Evolutionary conservation across 2,113 vertebrate genomes (phyloP), one percentile per base, ranked within the genome.

Genomic region (Pithys albifrons): DNA sequence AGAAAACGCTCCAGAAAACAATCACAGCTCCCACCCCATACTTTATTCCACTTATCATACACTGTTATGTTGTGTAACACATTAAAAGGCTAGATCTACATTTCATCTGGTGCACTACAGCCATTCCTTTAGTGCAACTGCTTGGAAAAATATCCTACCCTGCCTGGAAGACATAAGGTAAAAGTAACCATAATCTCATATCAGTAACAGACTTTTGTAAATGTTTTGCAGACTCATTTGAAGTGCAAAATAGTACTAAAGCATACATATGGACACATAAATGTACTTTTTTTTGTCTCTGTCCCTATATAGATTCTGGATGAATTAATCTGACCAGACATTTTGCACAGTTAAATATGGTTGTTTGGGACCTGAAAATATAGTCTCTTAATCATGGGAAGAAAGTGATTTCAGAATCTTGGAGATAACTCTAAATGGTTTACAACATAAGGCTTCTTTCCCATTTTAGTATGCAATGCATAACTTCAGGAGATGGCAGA

Each of bases 401-500:
- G 39, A 29, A 9, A 54, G 4, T 1, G 3, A 59, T 27, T 76
- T 77, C 5, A 51, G 76, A 49, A 33, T 19, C 27, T 17, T 73
- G 16, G 33, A 25, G 18, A 64, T n/a, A n/a, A n/a, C n/a, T n/a
- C n/a, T n/a, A n/a, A n/a, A n/a, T n/a, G n/a, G n/a, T n/a, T n/a
- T n/a, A n/a, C n/a, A n/a, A n/a, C n/a, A n/a, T n/a, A n/a, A n/a
- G n/a, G n/a, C n/a, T n/a, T 70, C 4, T 51, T 51, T 46, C 69
- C 20, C 6, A 2, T 6, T 14, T 1, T 22, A 45, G 23, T 9
- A 6, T 22, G 1, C 3, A 62, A 35, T 6, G 14, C 4, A 6
- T 62, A 48, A 62, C 33, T 10, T 14, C 43, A 52, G 29, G 18
- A 15, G 1, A 24, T 46, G 24, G n/a, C 12, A 62, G 37, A 89